These are phyloP conservation scores for Pipa parva DNA, from an alignment of 2,113 vertebrate species.

Conservation along the genomic window DNA sequence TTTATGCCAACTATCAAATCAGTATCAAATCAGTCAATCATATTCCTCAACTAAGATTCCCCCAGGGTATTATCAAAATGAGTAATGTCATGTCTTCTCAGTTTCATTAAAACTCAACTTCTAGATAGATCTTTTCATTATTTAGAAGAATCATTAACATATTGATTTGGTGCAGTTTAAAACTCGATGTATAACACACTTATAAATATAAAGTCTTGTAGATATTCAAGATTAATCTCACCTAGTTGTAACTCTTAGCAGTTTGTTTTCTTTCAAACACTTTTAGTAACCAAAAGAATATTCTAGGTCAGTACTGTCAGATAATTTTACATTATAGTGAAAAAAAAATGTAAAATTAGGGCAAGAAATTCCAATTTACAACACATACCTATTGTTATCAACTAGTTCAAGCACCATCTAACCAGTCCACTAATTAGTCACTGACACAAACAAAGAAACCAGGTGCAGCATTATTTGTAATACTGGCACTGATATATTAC, in stretches of 20 bases:
- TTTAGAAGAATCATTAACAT: background rate
- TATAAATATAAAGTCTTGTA: background rate
- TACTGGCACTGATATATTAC: slow-evolving; percentile 6
- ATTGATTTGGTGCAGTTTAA: background rate
- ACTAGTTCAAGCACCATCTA: background rate
- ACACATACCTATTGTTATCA: background rate
- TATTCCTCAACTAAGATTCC: background rate
- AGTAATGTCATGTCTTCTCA: background rate
- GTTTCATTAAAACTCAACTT: background rate
- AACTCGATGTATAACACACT: background rate
- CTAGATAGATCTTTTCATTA: too few relatives aligned
- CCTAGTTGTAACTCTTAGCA: too few relatives aligned
- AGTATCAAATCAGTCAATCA: background rate
- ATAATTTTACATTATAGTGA: background rate
- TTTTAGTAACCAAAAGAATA: background rate
- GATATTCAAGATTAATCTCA: background rate
- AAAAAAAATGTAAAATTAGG: slow-evolving; percentile 1
- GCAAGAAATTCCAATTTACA: background rate
- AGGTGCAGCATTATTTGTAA: slow-evolving; percentile 6
- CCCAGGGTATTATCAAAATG: background rate
- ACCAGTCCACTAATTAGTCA: slow-evolving; percentile 7
- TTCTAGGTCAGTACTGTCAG: background rate
- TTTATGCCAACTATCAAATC: background rate
- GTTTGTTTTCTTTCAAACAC: background rate
- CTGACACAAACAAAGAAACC: background rate